These are phyloP conservation scores for Graptemys geographica DNA, from an alignment of 2,797 vertebrate species.

Conservation along the genomic window DNA sequence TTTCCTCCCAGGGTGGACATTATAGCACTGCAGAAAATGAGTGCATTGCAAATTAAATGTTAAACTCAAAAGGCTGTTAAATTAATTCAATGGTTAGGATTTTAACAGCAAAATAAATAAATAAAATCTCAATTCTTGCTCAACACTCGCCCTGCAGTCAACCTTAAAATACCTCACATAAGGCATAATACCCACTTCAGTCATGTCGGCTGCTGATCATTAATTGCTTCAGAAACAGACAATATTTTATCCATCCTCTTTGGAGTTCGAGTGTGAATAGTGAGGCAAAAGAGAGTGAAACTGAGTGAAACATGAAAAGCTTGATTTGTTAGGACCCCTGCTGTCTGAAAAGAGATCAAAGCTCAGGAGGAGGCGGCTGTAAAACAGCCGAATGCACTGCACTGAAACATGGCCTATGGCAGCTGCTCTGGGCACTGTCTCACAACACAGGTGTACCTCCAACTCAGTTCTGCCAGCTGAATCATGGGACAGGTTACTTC, in stretches of 20 bases:
- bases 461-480: constrained; percentile 82
- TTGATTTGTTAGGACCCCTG: constrained; percentile 94
- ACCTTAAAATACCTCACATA: constrained; percentile 68
- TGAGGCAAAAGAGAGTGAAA: constrained; percentile 83
- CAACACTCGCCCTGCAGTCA: constrained; percentile 21
- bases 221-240: constrained; percentile 88
- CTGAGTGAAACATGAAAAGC: constrained; percentile 93
- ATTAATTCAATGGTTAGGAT: no score
- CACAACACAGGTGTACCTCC: constrained; percentile 84
- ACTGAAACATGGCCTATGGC: constrained; percentile 88
- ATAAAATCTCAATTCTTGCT: background rate
- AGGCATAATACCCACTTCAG: constrained; percentile 77
- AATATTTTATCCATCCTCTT: constrained; percentile 86
- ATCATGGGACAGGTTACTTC: constrained; percentile 82
- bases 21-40: background rate
- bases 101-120: constrained; percentile 42
- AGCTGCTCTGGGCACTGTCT: constrained; percentile 86
- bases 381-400: constrained; percentile 86
- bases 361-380: constrained; percentile 92
- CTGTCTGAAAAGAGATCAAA: constrained; percentile 94
- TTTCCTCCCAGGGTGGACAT: constrained; percentile 11
- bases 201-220: constrained; percentile 76
- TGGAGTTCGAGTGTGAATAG: constrained; percentile 83
- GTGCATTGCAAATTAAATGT: fast-evolving
- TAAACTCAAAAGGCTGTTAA: background rate